Evolutionary conservation across 2,888 invertebrate genomes (phyloP).

Genomic region (Zhuqinia jingwanae): DNA sequence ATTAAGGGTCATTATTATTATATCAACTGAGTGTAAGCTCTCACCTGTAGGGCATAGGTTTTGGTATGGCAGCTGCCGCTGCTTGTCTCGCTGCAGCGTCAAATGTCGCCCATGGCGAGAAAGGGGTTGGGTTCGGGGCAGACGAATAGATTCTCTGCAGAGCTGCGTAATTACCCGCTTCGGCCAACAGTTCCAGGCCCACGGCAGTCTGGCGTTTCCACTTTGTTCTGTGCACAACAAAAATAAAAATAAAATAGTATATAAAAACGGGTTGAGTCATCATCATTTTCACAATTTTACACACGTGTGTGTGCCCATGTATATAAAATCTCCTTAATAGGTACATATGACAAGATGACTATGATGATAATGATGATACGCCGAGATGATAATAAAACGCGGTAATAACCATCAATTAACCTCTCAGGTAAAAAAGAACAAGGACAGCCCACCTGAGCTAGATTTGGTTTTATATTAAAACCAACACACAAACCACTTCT

Average conservation of each 20-base stretch:
- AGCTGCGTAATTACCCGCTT: conserved; percentile 99
- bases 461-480: too few species aligned
- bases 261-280: conserved; percentile 12
- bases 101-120: conserved; percentile 81
- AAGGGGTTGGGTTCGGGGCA: conserved; percentile 83
- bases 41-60: conserved; percentile 90
- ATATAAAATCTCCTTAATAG: not conserved
- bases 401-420: conserved; percentile 67
- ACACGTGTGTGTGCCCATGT: not conserved
- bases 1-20: too few species aligned
- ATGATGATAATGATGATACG: not conserved
- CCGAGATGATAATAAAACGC: conserved; percentile 47
- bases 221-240: conserved; percentile 89
- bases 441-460: conserved; percentile 31
- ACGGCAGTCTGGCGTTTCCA: conserved; percentile 99
- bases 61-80: conserved; percentile 86
- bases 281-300: not conserved
- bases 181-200: conserved; percentile 96
- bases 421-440: not conserved
- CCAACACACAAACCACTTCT: too few species aligned
- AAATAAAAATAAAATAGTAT: conserved; percentile 4
- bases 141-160: conserved; percentile 96
- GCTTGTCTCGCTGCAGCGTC: conserved; percentile 88
- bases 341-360: not conserved
- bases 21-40: too few species aligned